These are phyloP conservation scores for Mormyrus hasselquistii DNA, from an alignment of 2,797 vertebrate genomes.

Conservation along the genomic window DNA sequence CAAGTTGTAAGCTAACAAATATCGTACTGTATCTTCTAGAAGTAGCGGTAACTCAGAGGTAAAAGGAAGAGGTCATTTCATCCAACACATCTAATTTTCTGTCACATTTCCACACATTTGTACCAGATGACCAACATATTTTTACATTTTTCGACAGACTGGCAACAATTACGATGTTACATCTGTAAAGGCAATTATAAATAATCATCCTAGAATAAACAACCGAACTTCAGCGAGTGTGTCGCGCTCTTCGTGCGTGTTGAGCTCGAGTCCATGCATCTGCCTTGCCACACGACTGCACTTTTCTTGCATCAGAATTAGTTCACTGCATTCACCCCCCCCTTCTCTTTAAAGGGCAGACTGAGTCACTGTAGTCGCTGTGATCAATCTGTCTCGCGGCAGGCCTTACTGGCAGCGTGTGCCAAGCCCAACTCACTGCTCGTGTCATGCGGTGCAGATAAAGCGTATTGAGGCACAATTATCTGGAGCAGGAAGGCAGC, in stretches of 20 bases:
- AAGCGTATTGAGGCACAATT: constrained; percentile 7
- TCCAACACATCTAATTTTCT: not conserved
- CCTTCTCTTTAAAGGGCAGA: not conserved
- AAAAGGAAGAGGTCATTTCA: not conserved
- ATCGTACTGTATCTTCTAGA: not conserved
- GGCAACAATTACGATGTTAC: not conserved
- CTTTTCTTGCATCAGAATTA: constrained; percentile 12
- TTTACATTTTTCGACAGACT: not conserved
- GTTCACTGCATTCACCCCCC: not conserved
- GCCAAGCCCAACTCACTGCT: not conserved
- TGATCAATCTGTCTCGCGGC: not conserved
- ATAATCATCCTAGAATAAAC: not conserved
- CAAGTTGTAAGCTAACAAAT: not conserved
- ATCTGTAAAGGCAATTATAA: not conserved
- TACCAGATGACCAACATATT: not conserved
- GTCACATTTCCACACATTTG: not conserved
- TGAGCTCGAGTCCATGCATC: not conserved
- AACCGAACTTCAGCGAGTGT: not conserved
- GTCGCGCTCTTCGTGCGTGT: not conserved
- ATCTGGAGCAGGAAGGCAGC: not conserved
- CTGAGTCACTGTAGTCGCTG: not conserved
- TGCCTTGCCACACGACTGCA: not conserved
- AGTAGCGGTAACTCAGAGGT: not conserved
- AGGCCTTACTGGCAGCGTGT: not conserved
- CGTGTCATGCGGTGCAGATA: not conserved